Evolutionary conservation across 2,113 vertebrate genomes (phyloP).

Genomic region (Siniperca knerii): DNA sequence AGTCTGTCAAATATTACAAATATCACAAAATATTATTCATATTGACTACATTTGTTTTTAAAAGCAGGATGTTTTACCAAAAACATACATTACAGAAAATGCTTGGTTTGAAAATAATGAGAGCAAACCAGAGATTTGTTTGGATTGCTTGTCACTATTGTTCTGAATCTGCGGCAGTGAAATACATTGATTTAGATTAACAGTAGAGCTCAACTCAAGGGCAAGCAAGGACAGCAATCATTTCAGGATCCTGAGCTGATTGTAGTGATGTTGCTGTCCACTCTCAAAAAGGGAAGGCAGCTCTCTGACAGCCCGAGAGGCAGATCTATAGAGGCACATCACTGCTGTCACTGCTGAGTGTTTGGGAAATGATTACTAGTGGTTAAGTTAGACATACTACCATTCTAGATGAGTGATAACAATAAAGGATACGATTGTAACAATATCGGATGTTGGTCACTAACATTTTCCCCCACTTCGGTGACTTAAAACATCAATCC

Average conservation of each 20-base stretch:
- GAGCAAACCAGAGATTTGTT: neutral
- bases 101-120: neutral
- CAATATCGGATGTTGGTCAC: too few relatives aligned
- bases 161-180: neutral
- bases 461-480: neutral
- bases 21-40: neutral
- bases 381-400: conserved; percentile 7
- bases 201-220: conserved; percentile 25
- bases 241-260: conserved; percentile 53
- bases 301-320: conserved; percentile 12
- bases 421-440: neutral
- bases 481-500: neutral
- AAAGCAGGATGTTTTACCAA: neutral
- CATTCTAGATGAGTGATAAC: neutral
- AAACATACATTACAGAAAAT: neutral
- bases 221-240: conserved; percentile 46
- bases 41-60: neutral
- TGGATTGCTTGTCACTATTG: neutral
- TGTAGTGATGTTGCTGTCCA: conserved; percentile 29
- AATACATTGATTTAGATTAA: conserved; percentile 34
- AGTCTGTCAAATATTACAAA: neutral
- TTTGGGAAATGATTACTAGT: conserved; percentile 9
- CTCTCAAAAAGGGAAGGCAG: conserved; percentile 1
- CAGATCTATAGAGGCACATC: conserved; percentile 4
- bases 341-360: conserved; percentile 22